phyloP scores from a whole-genome alignment of 1,140 invertebrate species.

The Aethina tumida region DNA sequence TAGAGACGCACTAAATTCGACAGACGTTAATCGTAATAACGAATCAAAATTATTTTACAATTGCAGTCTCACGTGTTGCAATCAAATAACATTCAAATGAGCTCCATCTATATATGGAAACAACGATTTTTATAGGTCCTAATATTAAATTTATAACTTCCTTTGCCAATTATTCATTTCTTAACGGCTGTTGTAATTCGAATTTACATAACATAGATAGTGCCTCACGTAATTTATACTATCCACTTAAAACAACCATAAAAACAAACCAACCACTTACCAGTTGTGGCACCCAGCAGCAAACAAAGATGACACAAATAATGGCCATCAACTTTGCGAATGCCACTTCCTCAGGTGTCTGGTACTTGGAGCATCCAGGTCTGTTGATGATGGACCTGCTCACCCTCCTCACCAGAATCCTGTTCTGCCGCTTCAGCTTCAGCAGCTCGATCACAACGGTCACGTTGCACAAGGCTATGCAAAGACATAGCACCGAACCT shows the following conservation, averaged over 20 bases:
- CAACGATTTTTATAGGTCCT: neutral
- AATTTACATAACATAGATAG: neutral
- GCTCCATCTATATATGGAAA: too few relatives aligned
- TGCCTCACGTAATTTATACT: neutral
- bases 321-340: conserved; percentile 76
- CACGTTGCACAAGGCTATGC: conserved; percentile 72
- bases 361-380: conserved; percentile 34
- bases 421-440: conserved; percentile 44
- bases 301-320: conserved; percentile 68
- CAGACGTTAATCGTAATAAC: too few relatives aligned
- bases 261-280: conserved; percentile 41
- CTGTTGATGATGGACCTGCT: conserved; percentile 42
- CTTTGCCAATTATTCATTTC: neutral
- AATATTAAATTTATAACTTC: neutral
- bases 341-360: conserved; percentile 68
- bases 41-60: too few relatives aligned
- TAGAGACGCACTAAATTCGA: too few relatives aligned
- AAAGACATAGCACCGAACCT: conserved; percentile 63
- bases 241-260: too few relatives aligned
- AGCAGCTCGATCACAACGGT: conserved; percentile 69
- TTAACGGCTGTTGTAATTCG: neutral
- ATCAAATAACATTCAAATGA: too few relatives aligned
- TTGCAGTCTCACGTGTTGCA: too few relatives aligned
- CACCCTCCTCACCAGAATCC: conserved; percentile 41
- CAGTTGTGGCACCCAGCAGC: conserved; percentile 82